A percentile compares a stretch with the other conserved stretches of the same genome.
phyloP scores from a whole-genome alignment of 2,797 vertebrate species.

The Pogonophryne albipinna region DNA sequence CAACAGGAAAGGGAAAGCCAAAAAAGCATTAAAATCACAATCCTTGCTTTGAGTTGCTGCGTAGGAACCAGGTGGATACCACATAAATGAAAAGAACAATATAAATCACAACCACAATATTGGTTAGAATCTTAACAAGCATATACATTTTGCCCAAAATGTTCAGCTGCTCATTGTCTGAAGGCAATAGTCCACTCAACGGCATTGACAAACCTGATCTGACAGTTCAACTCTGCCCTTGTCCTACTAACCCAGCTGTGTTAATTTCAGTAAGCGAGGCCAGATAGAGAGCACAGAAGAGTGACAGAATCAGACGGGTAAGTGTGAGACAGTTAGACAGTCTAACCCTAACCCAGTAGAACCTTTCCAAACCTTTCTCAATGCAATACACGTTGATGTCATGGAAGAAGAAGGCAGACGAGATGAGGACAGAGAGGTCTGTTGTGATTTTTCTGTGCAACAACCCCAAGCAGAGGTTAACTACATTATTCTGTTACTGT shows the following conservation, averaged over 20 bases:
- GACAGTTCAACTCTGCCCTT: not conserved
- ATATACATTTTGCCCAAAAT: not conserved
- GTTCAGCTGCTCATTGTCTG: not conserved
- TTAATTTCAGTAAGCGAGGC: slow-evolving; percentile 7
- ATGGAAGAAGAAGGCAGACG: slow-evolving; percentile 10
- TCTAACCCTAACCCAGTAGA: too few relatives aligned
- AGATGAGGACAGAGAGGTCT: slow-evolving; percentile 17
- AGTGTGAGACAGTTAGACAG: not conserved
- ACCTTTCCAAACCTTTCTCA: not conserved
- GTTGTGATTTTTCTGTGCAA: slow-evolving; percentile 21
- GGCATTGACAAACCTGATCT: not conserved
- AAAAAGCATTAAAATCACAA: too few relatives aligned
- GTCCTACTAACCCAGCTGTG: not conserved
- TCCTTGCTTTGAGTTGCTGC: too few relatives aligned
- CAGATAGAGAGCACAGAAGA: not conserved
- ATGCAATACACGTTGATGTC: slow-evolving; percentile 6
- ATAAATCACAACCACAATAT: not conserved
- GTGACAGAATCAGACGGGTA: not conserved
- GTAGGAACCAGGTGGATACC: too few relatives aligned
- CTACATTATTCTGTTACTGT: slow-evolving; percentile 55
- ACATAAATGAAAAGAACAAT: not conserved
- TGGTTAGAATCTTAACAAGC: not conserved
- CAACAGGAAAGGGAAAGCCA: too few relatives aligned
- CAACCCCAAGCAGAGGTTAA: slow-evolving; percentile 62
- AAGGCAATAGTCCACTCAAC: not conserved